A percentile compares a stretch with the other conserved stretches of the same genome.
phyloP scores from a whole-genome alignment of 2,888 invertebrate species.

The Thysanoteuthis rhombus region DNA sequence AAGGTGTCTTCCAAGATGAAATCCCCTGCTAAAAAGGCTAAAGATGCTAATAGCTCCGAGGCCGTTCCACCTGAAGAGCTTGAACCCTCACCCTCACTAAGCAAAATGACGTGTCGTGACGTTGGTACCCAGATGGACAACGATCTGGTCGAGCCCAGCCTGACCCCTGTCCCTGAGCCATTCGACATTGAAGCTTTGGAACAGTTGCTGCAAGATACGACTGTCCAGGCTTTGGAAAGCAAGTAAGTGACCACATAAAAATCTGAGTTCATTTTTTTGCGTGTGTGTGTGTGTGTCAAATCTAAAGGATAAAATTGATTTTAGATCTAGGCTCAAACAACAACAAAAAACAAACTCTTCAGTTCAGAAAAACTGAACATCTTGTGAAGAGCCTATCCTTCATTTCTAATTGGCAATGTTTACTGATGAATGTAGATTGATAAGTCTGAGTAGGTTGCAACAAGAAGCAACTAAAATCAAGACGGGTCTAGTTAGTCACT shows the following conservation, averaged over 20 bases:
- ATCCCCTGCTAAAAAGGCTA: neutral
- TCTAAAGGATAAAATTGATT: too few relatives aligned
- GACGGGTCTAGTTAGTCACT: too few relatives aligned
- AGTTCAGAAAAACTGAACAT: too few relatives aligned
- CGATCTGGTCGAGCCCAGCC: slow-evolving; percentile 45
- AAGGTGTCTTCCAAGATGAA: slow-evolving; percentile 22
- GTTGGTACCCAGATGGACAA: slow-evolving; percentile 47
- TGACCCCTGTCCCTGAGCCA: slow-evolving; percentile 36
- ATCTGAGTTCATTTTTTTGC: too few relatives aligned
- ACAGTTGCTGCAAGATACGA: slow-evolving; percentile 63
- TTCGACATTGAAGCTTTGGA: slow-evolving; percentile 62
- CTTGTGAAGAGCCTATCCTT: too few relatives aligned
- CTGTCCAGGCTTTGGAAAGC: slow-evolving; percentile 63
- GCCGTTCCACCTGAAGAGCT: neutral
- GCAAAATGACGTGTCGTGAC: slow-evolving; percentile 32
- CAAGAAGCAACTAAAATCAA: too few relatives aligned
- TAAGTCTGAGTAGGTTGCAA: too few relatives aligned
- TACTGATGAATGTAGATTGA: too few relatives aligned
- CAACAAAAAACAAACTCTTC: too few relatives aligned
- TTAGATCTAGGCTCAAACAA: too few relatives aligned
- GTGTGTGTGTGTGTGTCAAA: too few relatives aligned
- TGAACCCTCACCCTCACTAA: neutral
- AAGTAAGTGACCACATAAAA: slow-evolving; percentile 55
- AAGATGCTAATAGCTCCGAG: neutral
- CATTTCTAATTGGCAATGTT: too few relatives aligned